These are phyloP conservation scores for Solenopsis invicta DNA, from an alignment of 1,140 invertebrate species.

Conservation along the genomic window DNA sequence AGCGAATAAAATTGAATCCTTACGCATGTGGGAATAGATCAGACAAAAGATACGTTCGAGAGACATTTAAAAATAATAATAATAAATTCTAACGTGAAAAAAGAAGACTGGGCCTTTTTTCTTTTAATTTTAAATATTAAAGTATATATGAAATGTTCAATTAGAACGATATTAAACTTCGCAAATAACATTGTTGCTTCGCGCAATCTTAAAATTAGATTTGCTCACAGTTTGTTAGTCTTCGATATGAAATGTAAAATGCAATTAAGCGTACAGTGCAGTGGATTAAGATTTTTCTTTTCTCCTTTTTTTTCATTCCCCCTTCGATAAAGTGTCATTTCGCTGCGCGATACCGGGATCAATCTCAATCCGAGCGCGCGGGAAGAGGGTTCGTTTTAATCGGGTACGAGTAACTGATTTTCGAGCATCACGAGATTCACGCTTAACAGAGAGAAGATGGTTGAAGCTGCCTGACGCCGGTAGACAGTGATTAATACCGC, in stretches of 20 bases:
- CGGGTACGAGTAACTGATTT: conserved; percentile 70
- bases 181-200: neutral
- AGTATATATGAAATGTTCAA: neutral
- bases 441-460: conserved; percentile 66
- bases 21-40: neutral
- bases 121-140: conserved; percentile 2
- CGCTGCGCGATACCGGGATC: conserved; percentile 26
- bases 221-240: neutral
- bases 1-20: conserved; percentile 33
- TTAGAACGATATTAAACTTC: neutral
- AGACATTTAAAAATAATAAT: conserved; percentile 26
- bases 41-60: neutral
- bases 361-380: conserved; percentile 63
- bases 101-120: neutral
- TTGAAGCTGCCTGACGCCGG: conserved; percentile 75
- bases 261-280: neutral
- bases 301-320: neutral
- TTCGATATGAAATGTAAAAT: neutral
- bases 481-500: conserved; percentile 86
- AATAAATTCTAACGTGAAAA: neutral
- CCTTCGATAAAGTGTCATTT: conserved; percentile 17
- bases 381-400: conserved; percentile 52
- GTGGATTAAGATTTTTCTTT: neutral
- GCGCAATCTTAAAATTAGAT: neutral
- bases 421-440: conserved; percentile 68